Conservation (phyloP, 1,140 invertebrate species). For the Calliopsis andreniformis region DNA sequence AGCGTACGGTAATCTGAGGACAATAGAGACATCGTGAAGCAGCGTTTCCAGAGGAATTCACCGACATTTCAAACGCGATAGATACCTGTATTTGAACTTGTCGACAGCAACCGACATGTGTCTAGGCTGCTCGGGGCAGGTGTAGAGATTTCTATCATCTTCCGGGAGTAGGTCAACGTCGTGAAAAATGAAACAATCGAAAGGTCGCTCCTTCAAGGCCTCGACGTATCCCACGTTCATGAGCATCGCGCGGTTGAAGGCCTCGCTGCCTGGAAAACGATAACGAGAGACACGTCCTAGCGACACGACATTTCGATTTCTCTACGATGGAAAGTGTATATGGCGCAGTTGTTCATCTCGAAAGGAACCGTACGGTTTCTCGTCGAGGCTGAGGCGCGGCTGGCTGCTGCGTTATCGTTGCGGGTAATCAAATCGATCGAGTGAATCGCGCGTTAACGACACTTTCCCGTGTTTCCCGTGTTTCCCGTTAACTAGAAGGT, state of each 20-base stretch:
- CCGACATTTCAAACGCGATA: too few relatives aligned
- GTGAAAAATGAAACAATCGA: constrained; percentile 97
- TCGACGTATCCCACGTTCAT: constrained; percentile 98
- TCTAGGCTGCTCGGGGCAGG: constrained; percentile 93
- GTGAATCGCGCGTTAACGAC: background rate
- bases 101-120: constrained; percentile 98
- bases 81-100: constrained; percentile 91
- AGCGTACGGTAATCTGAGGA: constrained; percentile 90
- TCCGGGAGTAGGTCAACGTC: constrained; percentile 97
- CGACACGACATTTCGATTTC: too few relatives aligned
- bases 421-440: background rate
- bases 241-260: constrained; percentile 95
- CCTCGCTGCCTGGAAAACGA: constrained; percentile 81
- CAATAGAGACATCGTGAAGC: constrained; percentile 51
- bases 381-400: background rate
- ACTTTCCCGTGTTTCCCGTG: too few relatives aligned
- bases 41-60: too few relatives aligned
- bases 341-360: too few relatives aligned
- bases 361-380: too few relatives aligned
- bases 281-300: too few relatives aligned
- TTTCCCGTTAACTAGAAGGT: constrained; percentile 42
- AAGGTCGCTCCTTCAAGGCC: constrained; percentile 88
- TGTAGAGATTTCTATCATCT: constrained; percentile 95
- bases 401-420: background rate
- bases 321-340: too few relatives aligned